Evolutionary conservation across 2,888 invertebrate genomes (phyloP), one percentile per base, ranked within the genome.

Genomic region (Caradrina clavipalpis): DNA sequence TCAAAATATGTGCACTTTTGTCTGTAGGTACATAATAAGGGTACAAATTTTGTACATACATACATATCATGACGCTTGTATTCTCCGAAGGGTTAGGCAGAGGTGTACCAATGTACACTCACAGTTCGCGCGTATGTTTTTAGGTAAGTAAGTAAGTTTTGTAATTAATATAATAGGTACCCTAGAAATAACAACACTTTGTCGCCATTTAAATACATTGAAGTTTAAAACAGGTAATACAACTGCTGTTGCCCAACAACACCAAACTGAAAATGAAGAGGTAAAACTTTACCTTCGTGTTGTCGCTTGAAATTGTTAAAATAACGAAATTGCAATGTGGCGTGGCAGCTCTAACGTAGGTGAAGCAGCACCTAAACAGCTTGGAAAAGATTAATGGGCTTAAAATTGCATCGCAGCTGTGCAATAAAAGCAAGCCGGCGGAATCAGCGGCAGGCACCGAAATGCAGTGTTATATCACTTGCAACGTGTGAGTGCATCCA

Each of bases 401-500:
- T 92, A 92, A 94, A 95, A 95, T 95, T 94, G 94, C 95, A 94
- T 92, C 89, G 92, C 91, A 88, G 89, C 89, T 90, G 90, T 91
- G 93, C 92, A 94, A 93, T 95, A 94, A 94, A 93, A 92, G 89
- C 90, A 92, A 92, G 86, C 87, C 82, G 81, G 89, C 83, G 86
- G 88, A 90, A 88, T 86, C 86, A 85, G 79, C 78, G 84, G 71
- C 86, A 78, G 83, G 88, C 83, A 87, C 81, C 83, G 79, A 83
- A 91, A 89, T 87, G 89, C 89, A 88, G 86, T 92, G 89, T 92
- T 93, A 92, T 93, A 93, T 92, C 90, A 89, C 87, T 87, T 88
- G 90, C 73, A 87, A 88, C 87, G 86, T 85, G 84, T 81, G 83
- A 86, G 83, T 85, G 83, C 82, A 85, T 77, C 69, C 80, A 78